Evolutionary conservation across 2,888 invertebrate genomes (phyloP), one percentile per base, ranked within the genome.

Genomic region (Acanthoscelides obtectus): DNA sequence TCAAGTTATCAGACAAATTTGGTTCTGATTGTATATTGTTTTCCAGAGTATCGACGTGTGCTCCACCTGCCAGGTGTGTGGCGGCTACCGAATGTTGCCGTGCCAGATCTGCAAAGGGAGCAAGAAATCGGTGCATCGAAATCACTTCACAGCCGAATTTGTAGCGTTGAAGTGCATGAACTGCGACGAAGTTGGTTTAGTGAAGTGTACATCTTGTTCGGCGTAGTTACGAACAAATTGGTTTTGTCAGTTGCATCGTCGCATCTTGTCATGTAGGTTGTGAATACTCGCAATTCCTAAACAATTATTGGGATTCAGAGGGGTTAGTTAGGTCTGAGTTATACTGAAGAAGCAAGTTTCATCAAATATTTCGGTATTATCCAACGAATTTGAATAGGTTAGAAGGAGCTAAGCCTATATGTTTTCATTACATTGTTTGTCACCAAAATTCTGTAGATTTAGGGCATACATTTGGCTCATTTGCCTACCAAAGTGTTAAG

Each of bases 101-200:
- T 98, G 98, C 85, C 89, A 92, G 69, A 91, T 94, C 76, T 98
- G 98, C 89, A 96, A 95, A 81, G 98, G 98, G 45, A 97, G 97
- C 84, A 98, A 98, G 89, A 97, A 97, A 87, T 97, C 97, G 20
- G 92, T 96, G 69, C 95, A 96, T 84, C 89, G 97, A 79, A 97
- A 97, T 87, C 94, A 96, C 84, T 98, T 97, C 86, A 97, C 97
- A 0, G 92, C 95, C 64, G 96, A 97, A 87, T 95, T 97, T 84
- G 94, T 96, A 74, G 96, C 97, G 21, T 89, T 98, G 79, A 95
- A 95, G 82, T 97, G 97, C 86, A 96, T 96, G 93, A 94, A 94
- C 85, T 97, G 97, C 86, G 97, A 98, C 84, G 97, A 97, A 86
- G 96, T 96, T 72, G 98, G 98, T 68, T 89, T 98, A 69, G 94